These are phyloP conservation scores for Eupsilia transversa DNA, from an alignment of 2,888 invertebrate genomes.

Conservation along the genomic window DNA sequence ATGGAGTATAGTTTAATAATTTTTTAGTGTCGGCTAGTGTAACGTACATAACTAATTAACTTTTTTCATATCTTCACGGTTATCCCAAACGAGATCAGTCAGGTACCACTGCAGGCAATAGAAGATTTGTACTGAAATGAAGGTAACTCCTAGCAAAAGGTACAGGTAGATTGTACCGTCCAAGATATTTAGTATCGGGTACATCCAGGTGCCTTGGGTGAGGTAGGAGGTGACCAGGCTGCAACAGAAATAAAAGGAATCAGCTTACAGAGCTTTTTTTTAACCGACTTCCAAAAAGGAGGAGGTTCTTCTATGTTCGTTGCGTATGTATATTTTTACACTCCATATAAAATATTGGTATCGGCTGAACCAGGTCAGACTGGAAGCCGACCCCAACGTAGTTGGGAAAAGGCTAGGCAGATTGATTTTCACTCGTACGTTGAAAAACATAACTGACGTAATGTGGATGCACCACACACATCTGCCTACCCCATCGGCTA, in stretches of 20 bases:
- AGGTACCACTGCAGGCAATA: constrained; percentile 55
- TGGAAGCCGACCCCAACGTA: too few species aligned
- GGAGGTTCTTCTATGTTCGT: too few species aligned
- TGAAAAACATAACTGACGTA: not conserved
- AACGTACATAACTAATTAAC: not conserved
- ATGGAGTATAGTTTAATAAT: too few species aligned
- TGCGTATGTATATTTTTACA: too few species aligned
- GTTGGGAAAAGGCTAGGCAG: too few species aligned
- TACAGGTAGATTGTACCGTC: constrained; percentile 44
- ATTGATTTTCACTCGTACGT: too few species aligned
- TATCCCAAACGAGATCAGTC: constrained; percentile 10
- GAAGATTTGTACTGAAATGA: constrained; percentile 4
- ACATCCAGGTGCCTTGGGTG: constrained; percentile 69
- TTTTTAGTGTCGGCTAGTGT: too few species aligned
- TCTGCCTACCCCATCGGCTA: not conserved
- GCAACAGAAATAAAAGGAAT: constrained; percentile 64
- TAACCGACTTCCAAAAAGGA: too few species aligned
- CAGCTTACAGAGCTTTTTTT: too few species aligned
- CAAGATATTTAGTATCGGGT: constrained; percentile 69
- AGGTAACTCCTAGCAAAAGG: constrained; percentile 2
- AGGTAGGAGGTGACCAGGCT: constrained; percentile 70
- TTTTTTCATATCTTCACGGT: constrained; percentile 15
- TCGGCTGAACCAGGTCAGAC: too few species aligned
- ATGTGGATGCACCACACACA: not conserved
- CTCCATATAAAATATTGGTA: too few species aligned